Evolutionary conservation across 2,888 invertebrate genomes (phyloP), one percentile per base, ranked within the genome.

Genomic region (Cordilura impudica): DNA sequence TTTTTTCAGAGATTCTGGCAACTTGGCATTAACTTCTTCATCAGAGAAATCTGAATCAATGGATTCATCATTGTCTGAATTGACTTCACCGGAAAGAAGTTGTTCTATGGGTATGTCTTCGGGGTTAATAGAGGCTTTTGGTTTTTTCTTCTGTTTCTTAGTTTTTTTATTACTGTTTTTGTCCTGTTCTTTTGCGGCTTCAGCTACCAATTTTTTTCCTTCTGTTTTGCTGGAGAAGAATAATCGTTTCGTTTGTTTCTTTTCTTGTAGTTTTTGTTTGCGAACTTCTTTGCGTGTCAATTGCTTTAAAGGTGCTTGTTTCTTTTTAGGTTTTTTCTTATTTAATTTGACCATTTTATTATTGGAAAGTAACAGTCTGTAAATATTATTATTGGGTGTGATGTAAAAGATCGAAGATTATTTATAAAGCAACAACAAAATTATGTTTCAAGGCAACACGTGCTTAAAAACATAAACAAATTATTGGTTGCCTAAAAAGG

Each of bases 261-360:
- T 96, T 69, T 93, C 91, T 72, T 92, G 91, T 12, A 94, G 90
- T 82, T 93, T 92, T 77, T 94, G 93, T 88, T 95, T 95, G 0
- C 95, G 92, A n/a, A 93, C 86, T 81, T 93, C 92, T 90, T 95
- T 96, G 19, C 96, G 91, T 0, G 92, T 90, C 83, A 91, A 74
- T 2, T 84, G 81, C 54, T 83, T 83, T 12, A 45, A 49, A 1
- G 76, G 35, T 5, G 56, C 16, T 4, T 21, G 26, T 71, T 84
- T 83, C 23, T 61, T 4, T 79, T 83, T 82, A 5, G 63, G n/a
- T 29, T 72, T 79, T 47, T 51, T 71, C 61, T 79, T 79, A 18
- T 10, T 67, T 16, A 67, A 5, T 63, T 79, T 79, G 2, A 45
- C 71, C 79, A 75, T 79, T 66, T 61, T 70, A 29, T 29, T 10